A percentile compares a stretch with the other conserved stretches of the same genome.
Conservation (phyloP, 2,113 vertebrate genomes). For the Psammodynastes pulverulentus region DNA sequence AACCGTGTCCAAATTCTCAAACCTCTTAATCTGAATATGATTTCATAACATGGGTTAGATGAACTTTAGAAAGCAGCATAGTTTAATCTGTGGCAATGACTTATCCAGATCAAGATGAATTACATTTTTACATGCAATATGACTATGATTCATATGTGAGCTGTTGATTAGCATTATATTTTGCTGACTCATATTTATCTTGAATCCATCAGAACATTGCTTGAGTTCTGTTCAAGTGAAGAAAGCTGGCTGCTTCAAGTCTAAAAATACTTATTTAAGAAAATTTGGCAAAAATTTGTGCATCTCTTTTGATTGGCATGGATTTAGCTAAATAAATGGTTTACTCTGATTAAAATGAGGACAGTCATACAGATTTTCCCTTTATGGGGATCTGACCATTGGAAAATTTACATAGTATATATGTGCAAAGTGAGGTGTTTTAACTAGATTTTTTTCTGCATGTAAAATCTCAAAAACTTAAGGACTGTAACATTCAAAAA, state of each 20-base stretch:
- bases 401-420: slow-evolving; percentile 28
- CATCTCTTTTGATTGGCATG: neutral
- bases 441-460: neutral
- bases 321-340: neutral
- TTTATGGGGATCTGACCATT: neutral
- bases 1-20: neutral
- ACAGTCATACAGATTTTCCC: slow-evolving; percentile 13
- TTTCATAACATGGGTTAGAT: neutral
- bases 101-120: neutral
- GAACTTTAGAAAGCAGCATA: neutral
- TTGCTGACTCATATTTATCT: slow-evolving; percentile 47
- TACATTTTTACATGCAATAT: slow-evolving; percentile 24
- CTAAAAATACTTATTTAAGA: neutral
- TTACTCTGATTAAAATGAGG: slow-evolving; percentile 37
- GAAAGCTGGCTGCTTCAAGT: slow-evolving; percentile 33
- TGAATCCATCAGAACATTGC: slow-evolving; percentile 44
- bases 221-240: slow-evolving; percentile 9
- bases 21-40: neutral
- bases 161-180: slow-evolving; percentile 56
- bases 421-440: neutral
- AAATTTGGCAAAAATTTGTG: neutral
- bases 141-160: slow-evolving; percentile 45
- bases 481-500: slow-evolving; percentile 1
- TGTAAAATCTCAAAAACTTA: slow-evolving; percentile 2
- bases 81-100: neutral